A percentile compares a stretch with the other conserved stretches of the same genome.
Evolutionary conservation across 2,797 vertebrate species (phyloP).

Genomic region (Centroberyx gerrardi): DNA sequence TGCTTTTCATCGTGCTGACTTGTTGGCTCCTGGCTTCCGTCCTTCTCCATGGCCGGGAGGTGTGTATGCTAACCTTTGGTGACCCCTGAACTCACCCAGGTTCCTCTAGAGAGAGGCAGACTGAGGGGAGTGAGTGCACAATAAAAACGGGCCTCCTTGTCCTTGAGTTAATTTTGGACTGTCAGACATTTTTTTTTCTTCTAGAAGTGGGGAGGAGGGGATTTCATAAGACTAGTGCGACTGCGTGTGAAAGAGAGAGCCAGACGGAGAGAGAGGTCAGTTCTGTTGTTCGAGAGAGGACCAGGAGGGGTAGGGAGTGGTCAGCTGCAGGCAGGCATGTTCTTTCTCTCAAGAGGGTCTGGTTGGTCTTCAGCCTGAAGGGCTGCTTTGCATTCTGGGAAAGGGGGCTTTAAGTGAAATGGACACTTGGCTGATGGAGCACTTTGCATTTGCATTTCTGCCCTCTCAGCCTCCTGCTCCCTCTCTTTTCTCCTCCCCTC

Average conservation of each 20-base stretch:
- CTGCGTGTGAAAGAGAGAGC: conserved; percentile 1
- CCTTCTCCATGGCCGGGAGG: conserved; percentile 67
- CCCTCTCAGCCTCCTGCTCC: conserved; percentile 58
- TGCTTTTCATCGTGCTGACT: conserved; percentile 68
- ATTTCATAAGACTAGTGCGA: not conserved
- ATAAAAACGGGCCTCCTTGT: conserved; percentile 47
- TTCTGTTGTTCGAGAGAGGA: conserved; percentile 11
- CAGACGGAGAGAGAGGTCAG: conserved; percentile 1
- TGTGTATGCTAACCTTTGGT: conserved; percentile 75
- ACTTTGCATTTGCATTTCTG: conserved; percentile 78
- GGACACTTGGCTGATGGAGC: conserved; percentile 70
- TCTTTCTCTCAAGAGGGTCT: conserved; percentile 35
- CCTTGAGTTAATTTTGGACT: conserved; percentile 64
- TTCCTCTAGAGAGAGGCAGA: conserved; percentile 59
- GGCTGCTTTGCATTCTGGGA: conserved; percentile 61
- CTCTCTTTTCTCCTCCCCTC: conserved; percentile 15
- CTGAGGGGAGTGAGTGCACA: conserved; percentile 36
- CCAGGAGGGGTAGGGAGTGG: conserved; percentile 17
- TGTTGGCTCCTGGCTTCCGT: conserved; percentile 71
- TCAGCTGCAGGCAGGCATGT: conserved; percentile 41
- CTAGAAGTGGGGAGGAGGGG: not conserved
- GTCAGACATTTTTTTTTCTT: conserved; percentile 36
- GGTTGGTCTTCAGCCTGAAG: conserved; percentile 51
- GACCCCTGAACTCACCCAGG: conserved; percentile 65
- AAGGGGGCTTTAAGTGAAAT: conserved; percentile 67